phyloP scores from a whole-genome alignment of 1,140 invertebrate genomes.

The Drosophila nebulosa region DNA sequence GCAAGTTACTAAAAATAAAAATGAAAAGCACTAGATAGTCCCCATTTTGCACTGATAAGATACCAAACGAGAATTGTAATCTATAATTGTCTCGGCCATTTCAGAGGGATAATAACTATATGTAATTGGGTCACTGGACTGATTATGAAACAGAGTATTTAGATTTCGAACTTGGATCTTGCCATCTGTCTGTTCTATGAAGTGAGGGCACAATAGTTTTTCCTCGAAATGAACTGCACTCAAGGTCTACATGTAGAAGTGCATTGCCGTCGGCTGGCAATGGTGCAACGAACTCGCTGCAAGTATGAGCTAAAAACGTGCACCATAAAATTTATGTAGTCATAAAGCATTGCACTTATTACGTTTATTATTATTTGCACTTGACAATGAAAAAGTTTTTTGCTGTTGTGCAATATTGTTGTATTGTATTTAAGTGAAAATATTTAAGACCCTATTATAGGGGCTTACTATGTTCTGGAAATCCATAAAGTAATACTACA shows the following conservation, averaged over 20 bases:
- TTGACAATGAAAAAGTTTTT: constrained; percentile 25
- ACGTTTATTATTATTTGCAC: neutral
- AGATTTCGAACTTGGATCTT: too few species aligned
- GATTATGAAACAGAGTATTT: too few species aligned
- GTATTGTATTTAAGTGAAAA: constrained; percentile 2
- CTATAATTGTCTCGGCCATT: too few species aligned
- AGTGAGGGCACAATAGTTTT: neutral
- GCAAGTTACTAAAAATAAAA: too few species aligned
- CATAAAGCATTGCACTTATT: constrained; percentile 22
- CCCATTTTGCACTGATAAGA: too few species aligned
- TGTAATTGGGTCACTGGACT: too few species aligned
- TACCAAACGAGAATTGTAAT: too few species aligned
- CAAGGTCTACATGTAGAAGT: neutral
- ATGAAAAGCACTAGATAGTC: too few species aligned
- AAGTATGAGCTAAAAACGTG: constrained; percentile 13
- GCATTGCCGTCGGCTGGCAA: neutral
- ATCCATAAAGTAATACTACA: constrained; percentile 42
- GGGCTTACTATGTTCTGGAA: constrained; percentile 16
- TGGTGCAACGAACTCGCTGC: constrained; percentile 61
- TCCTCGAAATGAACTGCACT: neutral
- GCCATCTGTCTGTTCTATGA: neutral
- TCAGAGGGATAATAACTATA: too few species aligned
- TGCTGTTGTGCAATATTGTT: neutral
- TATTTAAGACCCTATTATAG: neutral
- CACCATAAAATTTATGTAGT: constrained; percentile 14